Conservation (phyloP, 2,888 invertebrate species). For the Stenodera caucasica region DNA sequence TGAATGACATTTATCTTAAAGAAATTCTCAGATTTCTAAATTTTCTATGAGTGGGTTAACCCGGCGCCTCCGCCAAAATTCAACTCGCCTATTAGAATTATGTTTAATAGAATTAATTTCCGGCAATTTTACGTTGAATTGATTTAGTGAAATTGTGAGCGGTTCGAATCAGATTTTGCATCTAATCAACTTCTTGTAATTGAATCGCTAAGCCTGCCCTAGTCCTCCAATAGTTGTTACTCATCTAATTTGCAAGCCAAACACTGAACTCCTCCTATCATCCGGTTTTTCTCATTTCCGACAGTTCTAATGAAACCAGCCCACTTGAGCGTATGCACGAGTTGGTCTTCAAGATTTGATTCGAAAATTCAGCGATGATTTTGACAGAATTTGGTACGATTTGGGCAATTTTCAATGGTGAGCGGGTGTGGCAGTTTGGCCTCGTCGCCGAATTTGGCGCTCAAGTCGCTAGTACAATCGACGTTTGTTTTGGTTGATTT, state of each 20-base stretch:
- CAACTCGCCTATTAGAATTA: neutral
- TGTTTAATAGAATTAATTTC: too few relatives aligned
- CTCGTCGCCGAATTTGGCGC: constrained; percentile 33
- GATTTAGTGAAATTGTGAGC: too few relatives aligned
- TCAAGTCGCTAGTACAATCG: constrained; percentile 41
- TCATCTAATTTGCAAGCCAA: constrained; percentile 6
- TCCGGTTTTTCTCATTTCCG: neutral
- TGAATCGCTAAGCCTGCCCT: neutral
- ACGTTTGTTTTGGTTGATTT: constrained; percentile 49
- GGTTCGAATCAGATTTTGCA: neutral
- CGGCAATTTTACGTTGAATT: too few relatives aligned
- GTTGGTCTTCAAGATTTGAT: too few relatives aligned
- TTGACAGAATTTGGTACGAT: neutral
- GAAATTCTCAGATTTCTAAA: too few relatives aligned
- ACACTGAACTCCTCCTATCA: neutral
- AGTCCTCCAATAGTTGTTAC: neutral
- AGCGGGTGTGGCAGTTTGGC: constrained; percentile 47
- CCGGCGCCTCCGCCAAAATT: constrained; percentile 5
- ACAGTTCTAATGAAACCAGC: neutral
- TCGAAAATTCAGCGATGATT: too few relatives aligned
- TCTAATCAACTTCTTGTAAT: neutral
- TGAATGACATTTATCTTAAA: too few relatives aligned
- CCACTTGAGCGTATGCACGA: neutral
- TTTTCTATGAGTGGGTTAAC: neutral
- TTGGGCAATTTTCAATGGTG: constrained; percentile 30